These are phyloP conservation scores for Pelosia muscerda DNA, from an alignment of 2,888 invertebrate species.

Conservation along the genomic window DNA sequence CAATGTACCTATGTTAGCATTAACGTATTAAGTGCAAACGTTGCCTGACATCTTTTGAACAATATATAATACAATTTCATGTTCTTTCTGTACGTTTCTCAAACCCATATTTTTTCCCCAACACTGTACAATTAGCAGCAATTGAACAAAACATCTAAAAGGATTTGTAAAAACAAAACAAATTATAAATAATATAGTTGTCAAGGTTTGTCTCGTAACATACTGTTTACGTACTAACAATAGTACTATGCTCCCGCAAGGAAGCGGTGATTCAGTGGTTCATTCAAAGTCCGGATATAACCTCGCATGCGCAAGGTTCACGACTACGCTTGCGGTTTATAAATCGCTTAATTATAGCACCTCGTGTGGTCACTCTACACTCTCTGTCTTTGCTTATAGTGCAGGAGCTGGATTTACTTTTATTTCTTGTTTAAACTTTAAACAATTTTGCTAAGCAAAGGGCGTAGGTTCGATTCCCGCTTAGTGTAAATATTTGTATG, in stretches of 20 bases:
- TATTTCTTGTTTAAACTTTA: background rate
- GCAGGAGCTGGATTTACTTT: conserved; percentile 9
- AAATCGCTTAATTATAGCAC: conserved; percentile 65
- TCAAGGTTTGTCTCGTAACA: background rate
- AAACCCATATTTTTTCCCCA: background rate
- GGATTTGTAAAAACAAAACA: background rate
- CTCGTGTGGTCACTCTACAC: conserved; percentile 39
- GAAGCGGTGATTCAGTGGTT: conserved; percentile 68
- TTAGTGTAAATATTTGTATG: too few relatives aligned
- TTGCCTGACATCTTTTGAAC: too few relatives aligned
- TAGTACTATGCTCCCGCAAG: conserved; percentile 38
- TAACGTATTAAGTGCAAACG: too few relatives aligned
- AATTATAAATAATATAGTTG: background rate
- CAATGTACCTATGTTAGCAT: too few relatives aligned
- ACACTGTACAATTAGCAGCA: background rate
- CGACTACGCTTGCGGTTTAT: conserved; percentile 59
- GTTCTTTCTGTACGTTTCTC: background rate
- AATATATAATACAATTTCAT: too few relatives aligned
- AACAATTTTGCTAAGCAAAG: too few relatives aligned
- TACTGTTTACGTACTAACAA: conserved; percentile 14
- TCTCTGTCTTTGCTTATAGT: conserved; percentile 21
- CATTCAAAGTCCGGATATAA: conserved; percentile 72
- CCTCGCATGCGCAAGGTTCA: conserved; percentile 72
- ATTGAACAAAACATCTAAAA: background rate
- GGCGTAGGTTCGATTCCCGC: too few relatives aligned